Conservation (phyloP, 1,140 invertebrate species). For the Augochlora pura region DNA sequence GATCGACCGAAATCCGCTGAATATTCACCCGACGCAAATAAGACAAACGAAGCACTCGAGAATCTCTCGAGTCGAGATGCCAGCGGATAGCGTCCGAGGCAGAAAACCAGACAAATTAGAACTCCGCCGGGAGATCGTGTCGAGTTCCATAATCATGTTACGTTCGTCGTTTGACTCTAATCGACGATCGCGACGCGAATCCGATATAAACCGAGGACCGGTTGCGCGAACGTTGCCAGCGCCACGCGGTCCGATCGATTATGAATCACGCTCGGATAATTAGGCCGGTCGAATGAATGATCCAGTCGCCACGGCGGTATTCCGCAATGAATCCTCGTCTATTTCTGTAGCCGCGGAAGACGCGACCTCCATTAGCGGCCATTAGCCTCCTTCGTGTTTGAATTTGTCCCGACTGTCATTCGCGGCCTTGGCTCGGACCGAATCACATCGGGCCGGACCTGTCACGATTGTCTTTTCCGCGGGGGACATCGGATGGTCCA, state of each 20-base stretch:
- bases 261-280: slow-evolving; percentile 39
- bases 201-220: background rate
- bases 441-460: slow-evolving; percentile 1
- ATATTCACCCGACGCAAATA: background rate
- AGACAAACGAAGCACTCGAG: background rate
- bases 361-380: slow-evolving; percentile 45
- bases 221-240: background rate
- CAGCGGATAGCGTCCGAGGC: background rate
- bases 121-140: background rate
- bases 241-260: slow-evolving; percentile 9
- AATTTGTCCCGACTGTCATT: slow-evolving; percentile 50
- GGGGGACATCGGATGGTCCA: slow-evolving; percentile 11
- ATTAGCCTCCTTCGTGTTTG: slow-evolving; percentile 43
- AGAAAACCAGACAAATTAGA: slow-evolving; percentile 11
- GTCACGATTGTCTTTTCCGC: slow-evolving; percentile 7
- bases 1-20: too few species aligned
- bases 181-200: slow-evolving; percentile 1
- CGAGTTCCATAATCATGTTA: slow-evolving; percentile 5
- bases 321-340: slow-evolving; percentile 22
- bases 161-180: background rate
- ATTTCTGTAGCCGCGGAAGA: slow-evolving; percentile 19
- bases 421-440: slow-evolving; percentile 24
- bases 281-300: slow-evolving; percentile 33
- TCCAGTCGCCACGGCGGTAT: slow-evolving; percentile 13
- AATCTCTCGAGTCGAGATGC: background rate